phyloP scores from a whole-genome alignment of 2,797 vertebrate genomes.

The Sciaenops ocellatus region DNA sequence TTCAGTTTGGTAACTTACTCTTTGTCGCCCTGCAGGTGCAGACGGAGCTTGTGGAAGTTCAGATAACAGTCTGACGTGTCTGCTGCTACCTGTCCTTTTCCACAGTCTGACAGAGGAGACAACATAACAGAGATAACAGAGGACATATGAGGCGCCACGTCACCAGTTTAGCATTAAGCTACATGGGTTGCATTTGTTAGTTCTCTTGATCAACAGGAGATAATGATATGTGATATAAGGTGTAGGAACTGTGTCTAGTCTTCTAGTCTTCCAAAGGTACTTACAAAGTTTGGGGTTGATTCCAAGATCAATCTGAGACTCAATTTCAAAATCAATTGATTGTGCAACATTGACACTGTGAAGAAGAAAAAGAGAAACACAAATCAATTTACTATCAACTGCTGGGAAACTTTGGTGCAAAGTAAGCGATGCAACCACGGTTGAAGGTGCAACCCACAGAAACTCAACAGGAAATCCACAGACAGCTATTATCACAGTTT shows the following conservation, averaged over 20 bases:
- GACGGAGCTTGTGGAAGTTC: slow-evolving; percentile 87
- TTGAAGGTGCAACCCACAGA: not conserved
- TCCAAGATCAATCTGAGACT: slow-evolving; percentile 88
- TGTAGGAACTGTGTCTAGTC: too few species aligned
- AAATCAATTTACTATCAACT: not conserved
- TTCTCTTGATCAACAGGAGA: not conserved
- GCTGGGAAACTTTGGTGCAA: not conserved
- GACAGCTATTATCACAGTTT: not conserved
- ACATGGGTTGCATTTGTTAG: too few species aligned
- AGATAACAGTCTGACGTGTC: slow-evolving; percentile 88
- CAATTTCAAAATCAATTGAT: slow-evolving; percentile 89
- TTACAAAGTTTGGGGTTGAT: slow-evolving; percentile 88
- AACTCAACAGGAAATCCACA: not conserved
- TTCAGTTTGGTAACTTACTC: slow-evolving; percentile 75
- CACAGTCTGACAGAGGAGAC: slow-evolving; percentile 81
- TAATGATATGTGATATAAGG: not conserved
- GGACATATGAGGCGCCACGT: not conserved
- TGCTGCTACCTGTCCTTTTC: slow-evolving; percentile 81
- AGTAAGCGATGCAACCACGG: not conserved
- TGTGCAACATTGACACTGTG: slow-evolving; percentile 83
- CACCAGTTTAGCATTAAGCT: not conserved
- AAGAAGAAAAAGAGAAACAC: slow-evolving; percentile 12
- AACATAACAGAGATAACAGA: not conserved
- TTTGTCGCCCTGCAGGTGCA: slow-evolving; percentile 89
- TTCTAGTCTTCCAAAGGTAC: slow-evolving; percentile 54